Evolutionary conservation across 2,113 vertebrate species (phyloP).

Genomic region (Proteles cristata): DNA sequence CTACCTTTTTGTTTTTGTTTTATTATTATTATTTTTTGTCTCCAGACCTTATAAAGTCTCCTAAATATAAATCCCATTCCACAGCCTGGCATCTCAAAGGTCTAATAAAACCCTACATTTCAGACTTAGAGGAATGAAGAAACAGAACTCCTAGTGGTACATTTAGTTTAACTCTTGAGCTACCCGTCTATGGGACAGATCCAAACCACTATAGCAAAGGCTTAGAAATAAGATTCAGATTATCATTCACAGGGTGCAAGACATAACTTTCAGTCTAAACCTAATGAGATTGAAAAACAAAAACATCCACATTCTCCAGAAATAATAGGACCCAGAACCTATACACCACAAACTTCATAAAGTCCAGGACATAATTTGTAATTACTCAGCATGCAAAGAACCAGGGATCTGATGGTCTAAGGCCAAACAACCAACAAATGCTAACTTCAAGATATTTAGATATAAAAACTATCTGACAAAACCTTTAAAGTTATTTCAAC

Average conservation of each 20-base stretch:
- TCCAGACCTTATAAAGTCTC: not conserved
- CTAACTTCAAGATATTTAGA: not conserved
- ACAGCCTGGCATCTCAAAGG: not conserved
- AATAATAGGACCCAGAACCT: not conserved
- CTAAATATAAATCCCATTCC: not conserved
- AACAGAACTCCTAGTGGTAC: rapidly evolving
- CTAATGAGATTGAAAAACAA: not conserved
- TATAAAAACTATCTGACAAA: not conserved
- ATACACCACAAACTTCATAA: not conserved
- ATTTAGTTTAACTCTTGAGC: not conserved
- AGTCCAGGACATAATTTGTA: not conserved
- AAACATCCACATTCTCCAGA: not conserved
- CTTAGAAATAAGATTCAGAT: not conserved
- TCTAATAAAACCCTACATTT: not conserved
- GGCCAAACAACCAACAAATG: not conserved
- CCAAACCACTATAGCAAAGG: not conserved
- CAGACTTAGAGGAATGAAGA: not conserved
- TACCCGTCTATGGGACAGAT: not conserved
- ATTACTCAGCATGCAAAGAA: not conserved
- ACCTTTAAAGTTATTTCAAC: not conserved
- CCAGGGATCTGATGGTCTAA: not conserved
- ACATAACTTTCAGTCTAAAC: not conserved
- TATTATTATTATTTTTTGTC: not conserved
- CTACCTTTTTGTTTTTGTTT: not conserved
- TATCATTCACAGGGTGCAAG: not conserved